Evolutionary conservation across 37 sponge, comb jelly and placozoan species (phyloP).

Genomic region (Ianthella basta): DNA sequence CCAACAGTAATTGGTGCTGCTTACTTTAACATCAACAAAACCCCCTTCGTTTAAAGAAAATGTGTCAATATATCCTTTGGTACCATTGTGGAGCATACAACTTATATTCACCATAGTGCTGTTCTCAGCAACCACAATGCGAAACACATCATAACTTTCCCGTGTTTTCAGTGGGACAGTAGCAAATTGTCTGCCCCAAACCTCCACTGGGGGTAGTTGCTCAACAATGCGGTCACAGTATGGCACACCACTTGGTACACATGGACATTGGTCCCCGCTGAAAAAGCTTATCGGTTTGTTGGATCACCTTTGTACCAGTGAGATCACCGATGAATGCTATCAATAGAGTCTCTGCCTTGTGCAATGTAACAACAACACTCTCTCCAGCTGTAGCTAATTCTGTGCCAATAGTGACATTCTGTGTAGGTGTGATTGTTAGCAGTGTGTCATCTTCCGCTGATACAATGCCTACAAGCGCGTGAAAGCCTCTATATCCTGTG

Average conservation of each 20-base stretch:
- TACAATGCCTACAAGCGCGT: constrained; percentile 13
- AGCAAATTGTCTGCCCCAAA: constrained; percentile 55
- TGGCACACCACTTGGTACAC: neutral
- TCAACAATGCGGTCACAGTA: constrained; percentile 60
- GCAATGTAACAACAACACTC: too few species aligned
- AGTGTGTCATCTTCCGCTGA: neutral
- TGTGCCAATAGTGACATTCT: too few species aligned
- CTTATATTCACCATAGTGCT: constrained; percentile 39
- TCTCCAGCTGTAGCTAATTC: too few species aligned
- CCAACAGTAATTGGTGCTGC: constrained; percentile 16
- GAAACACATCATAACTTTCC: constrained; percentile 9
- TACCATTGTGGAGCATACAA: constrained; percentile 12
- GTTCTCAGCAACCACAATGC: constrained; percentile 35
- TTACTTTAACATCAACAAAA: constrained; percentile 20
- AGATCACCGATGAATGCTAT: neutral
- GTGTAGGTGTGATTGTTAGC: too few species aligned
- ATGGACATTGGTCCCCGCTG: constrained; percentile 32
- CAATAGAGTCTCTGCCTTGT: neutral
- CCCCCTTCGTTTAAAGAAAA: constrained; percentile 7
- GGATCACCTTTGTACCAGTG: constrained; percentile 44
- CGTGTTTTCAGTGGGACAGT: constrained; percentile 40
- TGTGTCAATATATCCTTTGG: neutral
- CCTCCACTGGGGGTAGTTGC: constrained; percentile 55
- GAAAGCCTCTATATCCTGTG: constrained; percentile 4
- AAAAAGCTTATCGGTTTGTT: constrained; percentile 43